Evolutionary conservation across 2,797 vertebrate genomes (phyloP).

Genomic region (Sitta carolinensis): DNA sequence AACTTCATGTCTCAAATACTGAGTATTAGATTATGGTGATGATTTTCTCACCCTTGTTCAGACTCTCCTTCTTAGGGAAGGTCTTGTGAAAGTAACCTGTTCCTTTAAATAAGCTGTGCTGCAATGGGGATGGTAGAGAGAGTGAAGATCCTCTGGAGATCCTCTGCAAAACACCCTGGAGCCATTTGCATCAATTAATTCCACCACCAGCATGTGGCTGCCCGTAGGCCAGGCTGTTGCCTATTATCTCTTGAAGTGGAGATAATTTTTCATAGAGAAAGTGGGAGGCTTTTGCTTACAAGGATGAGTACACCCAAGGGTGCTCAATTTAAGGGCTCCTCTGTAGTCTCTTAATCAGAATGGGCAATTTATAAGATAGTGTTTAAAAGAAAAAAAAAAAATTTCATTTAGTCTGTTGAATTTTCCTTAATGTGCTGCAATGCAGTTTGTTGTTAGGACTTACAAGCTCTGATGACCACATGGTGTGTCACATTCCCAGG

Average conservation of each 20-base stretch:
- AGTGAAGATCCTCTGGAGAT: neutral
- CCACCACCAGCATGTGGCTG: neutral
- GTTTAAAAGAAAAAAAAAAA: neutral
- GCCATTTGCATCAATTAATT: constrained; percentile 6
- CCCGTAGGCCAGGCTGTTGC: neutral
- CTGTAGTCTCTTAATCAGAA: neutral
- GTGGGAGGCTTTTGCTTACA: neutral
- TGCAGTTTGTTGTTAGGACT: neutral
- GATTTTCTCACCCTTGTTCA: neutral
- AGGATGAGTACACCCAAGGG: neutral
- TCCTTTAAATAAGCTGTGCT: neutral
- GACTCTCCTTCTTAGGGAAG: neutral
- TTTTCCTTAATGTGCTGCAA: neutral
- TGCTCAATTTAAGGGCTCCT: neutral
- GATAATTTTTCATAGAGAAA: neutral
- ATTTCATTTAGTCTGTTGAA: neutral
- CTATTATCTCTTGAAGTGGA: neutral
- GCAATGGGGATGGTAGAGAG: neutral
- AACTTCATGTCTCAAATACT: neutral
- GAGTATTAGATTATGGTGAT: neutral
- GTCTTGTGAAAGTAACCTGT: neutral
- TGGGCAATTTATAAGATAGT: neutral
- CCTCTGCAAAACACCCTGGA: neutral
- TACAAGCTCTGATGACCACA: neutral
- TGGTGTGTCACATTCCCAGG: neutral